Conservation (phyloP, 2,888 invertebrate genomes). For the Actias luna region DNA sequence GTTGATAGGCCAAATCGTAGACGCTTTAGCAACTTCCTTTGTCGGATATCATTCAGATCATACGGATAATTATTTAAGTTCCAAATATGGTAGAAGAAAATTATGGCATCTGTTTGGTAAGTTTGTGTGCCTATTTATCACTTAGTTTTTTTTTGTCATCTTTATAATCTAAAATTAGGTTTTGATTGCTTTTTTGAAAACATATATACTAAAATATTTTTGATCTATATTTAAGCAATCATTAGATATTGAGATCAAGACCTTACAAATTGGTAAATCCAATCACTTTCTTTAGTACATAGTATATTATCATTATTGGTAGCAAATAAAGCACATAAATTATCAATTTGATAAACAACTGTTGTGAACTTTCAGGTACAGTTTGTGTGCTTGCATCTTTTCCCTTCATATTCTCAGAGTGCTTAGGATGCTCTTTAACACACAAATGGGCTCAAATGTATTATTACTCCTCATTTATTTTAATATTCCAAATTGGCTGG, state of each 20-base stretch:
- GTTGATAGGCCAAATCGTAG: conserved; percentile 92
- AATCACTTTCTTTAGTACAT: too few relatives aligned
- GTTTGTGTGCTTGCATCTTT: conserved; percentile 89
- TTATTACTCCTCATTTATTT: conserved; percentile 89
- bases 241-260: too few relatives aligned
- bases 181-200: too few relatives aligned
- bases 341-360: not conserved
- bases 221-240: too few relatives aligned
- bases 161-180: not conserved
- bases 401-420: conserved; percentile 93
- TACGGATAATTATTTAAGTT: conserved; percentile 84
- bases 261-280: too few relatives aligned
- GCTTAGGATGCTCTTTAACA: conserved; percentile 84
- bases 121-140: conserved; percentile 31
- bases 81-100: conserved; percentile 90
- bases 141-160: not conserved
- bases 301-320: not conserved
- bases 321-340: not conserved
- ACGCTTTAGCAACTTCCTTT: conserved; percentile 93
- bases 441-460: conserved; percentile 87
- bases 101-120: conserved; percentile 94
- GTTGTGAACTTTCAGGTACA: conserved; percentile 83
- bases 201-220: too few relatives aligned
- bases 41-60: conserved; percentile 93
- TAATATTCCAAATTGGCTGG: conserved; percentile 96